These are phyloP conservation scores for Platyrinchus mystaceus DNA, from an alignment of 2,797 vertebrate genomes.

Conservation along the genomic window DNA sequence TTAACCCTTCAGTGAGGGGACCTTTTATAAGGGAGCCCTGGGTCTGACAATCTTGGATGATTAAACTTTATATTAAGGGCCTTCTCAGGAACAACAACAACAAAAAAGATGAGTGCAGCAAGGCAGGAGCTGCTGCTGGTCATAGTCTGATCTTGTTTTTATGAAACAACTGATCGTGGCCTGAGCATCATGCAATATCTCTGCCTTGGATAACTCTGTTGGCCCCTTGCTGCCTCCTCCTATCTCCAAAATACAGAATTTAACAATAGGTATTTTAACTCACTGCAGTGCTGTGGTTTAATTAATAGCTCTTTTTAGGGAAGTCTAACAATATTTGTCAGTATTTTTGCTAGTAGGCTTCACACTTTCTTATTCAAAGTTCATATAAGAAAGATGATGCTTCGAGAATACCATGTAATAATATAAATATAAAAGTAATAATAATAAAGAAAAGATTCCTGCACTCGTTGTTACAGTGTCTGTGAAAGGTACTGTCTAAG, in stretches of 20 bases:
- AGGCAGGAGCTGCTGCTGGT: not conserved
- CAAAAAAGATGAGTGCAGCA: not conserved
- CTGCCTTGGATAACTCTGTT: not conserved
- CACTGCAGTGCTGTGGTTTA: not conserved
- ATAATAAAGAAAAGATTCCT: not conserved
- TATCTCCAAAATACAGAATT: not conserved
- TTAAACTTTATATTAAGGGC: slow-evolving; percentile 22
- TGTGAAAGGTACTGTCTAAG: not conserved
- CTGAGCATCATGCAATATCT: not conserved
- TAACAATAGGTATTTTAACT: not conserved
- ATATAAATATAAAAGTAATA: not conserved
- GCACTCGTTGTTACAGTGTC: not conserved
- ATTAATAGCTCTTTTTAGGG: not conserved
- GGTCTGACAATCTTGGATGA: not conserved
- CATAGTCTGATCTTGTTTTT: not conserved
- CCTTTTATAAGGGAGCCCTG: not conserved
- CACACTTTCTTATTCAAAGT: not conserved
- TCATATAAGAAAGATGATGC: not conserved
- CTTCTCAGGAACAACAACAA: not conserved
- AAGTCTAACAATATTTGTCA: not conserved
- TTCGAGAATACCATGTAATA: not conserved
- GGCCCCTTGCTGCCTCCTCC: not conserved
- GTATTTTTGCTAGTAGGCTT: not conserved
- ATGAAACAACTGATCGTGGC: not conserved
- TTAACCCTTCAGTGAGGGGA: not conserved